These are phyloP conservation scores for Perognathus longimembris DNA, from an alignment of 2,113 vertebrate species.

Conservation along the genomic window DNA sequence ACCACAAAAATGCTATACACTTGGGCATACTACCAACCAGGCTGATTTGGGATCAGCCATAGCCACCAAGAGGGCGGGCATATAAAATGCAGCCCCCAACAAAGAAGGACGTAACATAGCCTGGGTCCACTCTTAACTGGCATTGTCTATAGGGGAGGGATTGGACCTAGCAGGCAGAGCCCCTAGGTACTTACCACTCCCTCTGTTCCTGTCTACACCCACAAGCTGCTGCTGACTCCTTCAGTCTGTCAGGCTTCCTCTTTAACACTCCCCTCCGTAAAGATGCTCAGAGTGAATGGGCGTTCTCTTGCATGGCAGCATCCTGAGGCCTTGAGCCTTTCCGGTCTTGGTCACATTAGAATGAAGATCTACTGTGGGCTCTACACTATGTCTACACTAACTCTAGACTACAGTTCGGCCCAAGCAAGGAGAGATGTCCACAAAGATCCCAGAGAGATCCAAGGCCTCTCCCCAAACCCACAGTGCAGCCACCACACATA, in stretches of 20 bases:
- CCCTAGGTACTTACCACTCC: not conserved
- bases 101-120: too few species aligned
- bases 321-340: not conserved
- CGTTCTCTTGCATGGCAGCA: not conserved
- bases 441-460: not conserved
- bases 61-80: not conserved
- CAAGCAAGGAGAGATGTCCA: not conserved
- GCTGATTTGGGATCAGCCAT: not conserved
- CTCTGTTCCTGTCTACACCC: not conserved
- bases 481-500: slow-evolving; percentile 63
- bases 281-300: not conserved
- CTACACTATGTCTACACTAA: not conserved
- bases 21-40: too few species aligned
- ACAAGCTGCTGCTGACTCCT: not conserved
- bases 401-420: not conserved
- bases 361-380: not conserved
- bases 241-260: not conserved
- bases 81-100: not conserved
- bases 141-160: not conserved
- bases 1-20: not conserved
- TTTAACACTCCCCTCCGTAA: too few species aligned
- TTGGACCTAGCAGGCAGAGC: not conserved
- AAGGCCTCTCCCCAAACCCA: too few species aligned
- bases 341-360: not conserved
- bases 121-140: not conserved